Evolutionary conservation across 1,140 invertebrate genomes (phyloP).

Genomic region (Caenorhabditis elegans): DNA sequence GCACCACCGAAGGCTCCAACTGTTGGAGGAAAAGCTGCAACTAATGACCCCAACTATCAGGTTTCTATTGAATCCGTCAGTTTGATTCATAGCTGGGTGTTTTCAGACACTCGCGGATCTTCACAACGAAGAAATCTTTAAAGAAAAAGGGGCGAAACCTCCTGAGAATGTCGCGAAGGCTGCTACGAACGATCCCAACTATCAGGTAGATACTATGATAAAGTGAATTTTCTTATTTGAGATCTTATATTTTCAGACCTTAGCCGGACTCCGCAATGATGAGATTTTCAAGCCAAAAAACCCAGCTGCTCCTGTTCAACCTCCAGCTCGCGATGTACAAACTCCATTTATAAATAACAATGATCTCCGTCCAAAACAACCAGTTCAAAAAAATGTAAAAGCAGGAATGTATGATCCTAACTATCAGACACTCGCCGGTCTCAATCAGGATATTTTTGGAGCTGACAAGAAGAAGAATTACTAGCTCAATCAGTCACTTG

Average conservation of each 20-base stretch:
- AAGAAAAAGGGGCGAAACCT: neutral
- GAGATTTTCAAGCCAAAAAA: neutral
- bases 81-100: too few relatives aligned
- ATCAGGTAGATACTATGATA: neutral
- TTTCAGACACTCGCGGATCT: neutral
- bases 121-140: neutral
- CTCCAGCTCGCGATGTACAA: neutral
- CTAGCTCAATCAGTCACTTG: too few relatives aligned
- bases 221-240: neutral
- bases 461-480: neutral
- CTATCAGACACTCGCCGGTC: neutral
- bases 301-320: neutral
- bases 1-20: neutral
- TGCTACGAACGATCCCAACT: neutral
- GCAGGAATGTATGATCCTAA: neutral
- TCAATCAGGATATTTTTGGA: slow-evolving; percentile 19
- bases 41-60: slow-evolving; percentile 24
- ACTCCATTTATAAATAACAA: neutral
- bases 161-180: neutral
- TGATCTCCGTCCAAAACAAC: neutral
- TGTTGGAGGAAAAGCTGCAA: neutral
- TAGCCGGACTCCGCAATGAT: neutral
- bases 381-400: neutral
- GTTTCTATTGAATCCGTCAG: too few relatives aligned
- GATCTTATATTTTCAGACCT: neutral